phyloP scores from a whole-genome alignment of 1,140 invertebrate genomes.

The Leptinotarsa lineolata region DNA sequence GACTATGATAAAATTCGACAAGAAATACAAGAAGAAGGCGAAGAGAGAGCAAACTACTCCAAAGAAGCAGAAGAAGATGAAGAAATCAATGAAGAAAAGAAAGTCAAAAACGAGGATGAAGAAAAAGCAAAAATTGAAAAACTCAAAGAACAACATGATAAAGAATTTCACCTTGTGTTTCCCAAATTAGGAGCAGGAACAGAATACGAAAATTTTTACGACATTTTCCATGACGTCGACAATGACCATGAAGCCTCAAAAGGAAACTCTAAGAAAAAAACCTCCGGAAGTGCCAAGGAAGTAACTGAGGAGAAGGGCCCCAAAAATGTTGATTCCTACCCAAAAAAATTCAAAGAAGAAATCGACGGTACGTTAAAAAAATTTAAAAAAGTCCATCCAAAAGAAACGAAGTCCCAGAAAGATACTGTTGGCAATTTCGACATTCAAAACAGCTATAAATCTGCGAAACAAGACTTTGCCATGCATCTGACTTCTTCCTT shows the following conservation, averaged over 20 bases:
- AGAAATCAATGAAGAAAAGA: background rate
- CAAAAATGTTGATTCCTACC: background rate
- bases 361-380: background rate
- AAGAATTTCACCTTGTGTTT: conserved; percentile 7
- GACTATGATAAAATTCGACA: conserved; percentile 17
- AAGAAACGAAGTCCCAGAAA: background rate
- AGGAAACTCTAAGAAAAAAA: background rate
- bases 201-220: conserved; percentile 12
- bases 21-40: conserved; percentile 16
- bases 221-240: background rate
- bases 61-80: conserved; percentile 8
- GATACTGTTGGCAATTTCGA: background rate
- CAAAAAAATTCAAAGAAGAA: conserved; percentile 4
- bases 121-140: conserved; percentile 25
- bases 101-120: conserved; percentile 29
- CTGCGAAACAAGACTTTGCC: background rate
- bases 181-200: background rate
- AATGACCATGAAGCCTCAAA: background rate
- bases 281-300: background rate
- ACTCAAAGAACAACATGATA: conserved; percentile 28
- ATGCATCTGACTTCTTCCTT: background rate
- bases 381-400: background rate
- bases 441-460: conserved; percentile 4
- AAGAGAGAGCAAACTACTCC: background rate
- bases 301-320: background rate